phyloP scores from a whole-genome alignment of 2,888 invertebrate genomes.

The Drosophila rubida region DNA sequence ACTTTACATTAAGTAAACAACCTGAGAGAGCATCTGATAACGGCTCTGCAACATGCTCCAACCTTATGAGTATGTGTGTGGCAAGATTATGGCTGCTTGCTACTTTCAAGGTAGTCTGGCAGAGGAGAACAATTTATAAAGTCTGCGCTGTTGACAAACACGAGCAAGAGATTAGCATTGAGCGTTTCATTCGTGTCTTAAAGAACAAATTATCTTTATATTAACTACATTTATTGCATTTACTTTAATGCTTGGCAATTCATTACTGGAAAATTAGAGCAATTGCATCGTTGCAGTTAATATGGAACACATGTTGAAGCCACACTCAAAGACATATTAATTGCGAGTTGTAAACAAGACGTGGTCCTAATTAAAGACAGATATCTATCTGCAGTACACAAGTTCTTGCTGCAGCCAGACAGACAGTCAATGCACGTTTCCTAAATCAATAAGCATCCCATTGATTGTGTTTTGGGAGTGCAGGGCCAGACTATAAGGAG shows the following conservation, averaged over 20 bases:
- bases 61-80: constrained; percentile 14
- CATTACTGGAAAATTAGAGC: not conserved
- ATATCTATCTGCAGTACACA: constrained; percentile 48
- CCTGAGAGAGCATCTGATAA: constrained; percentile 56
- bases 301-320: not conserved
- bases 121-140: constrained; percentile 25
- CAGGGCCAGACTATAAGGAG: not conserved
- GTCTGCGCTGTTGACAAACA: constrained; percentile 19
- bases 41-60: constrained; percentile 27
- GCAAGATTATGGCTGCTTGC: constrained; percentile 24
- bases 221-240: too few relatives aligned
- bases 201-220: too few relatives aligned
- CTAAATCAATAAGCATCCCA: constrained; percentile 53
- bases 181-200: not conserved
- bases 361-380: constrained; percentile 60
- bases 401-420: constrained; percentile 1
- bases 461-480: constrained; percentile 7
- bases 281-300: not conserved
- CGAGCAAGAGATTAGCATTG: not conserved
- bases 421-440: constrained; percentile 18
- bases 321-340: constrained; percentile 3
- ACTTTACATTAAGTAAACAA: constrained; percentile 69
- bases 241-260: not conserved
- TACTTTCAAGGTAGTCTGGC: constrained; percentile 48
- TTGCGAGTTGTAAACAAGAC: constrained; percentile 54